Conservation (phyloP, 2,797 vertebrate genomes). For the Australoheros facetus region DNA sequence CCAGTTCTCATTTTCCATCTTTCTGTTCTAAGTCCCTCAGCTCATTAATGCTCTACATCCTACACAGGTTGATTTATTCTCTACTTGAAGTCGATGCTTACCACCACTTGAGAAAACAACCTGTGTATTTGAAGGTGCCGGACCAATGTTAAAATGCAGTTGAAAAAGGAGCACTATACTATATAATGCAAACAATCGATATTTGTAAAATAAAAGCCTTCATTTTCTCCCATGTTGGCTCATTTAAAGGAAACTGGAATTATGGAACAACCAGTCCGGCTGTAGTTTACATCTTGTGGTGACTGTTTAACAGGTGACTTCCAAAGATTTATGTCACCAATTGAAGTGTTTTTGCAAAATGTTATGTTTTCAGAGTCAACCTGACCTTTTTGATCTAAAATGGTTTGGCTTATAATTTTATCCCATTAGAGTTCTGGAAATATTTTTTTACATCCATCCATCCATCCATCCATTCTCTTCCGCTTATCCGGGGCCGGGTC, state of each 20-base stretch:
- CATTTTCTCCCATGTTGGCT: neutral
- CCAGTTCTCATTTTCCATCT: constrained; percentile 64
- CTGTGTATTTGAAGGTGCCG: constrained; percentile 13
- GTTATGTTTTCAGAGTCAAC: no score
- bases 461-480: no score
- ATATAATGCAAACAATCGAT: neutral
- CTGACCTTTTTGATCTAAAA: neutral
- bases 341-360: no score
- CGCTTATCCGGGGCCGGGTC: no score
- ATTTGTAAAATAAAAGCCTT: neutral
- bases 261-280: neutral
- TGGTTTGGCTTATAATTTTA: neutral
- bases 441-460: neutral
- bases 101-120: constrained; percentile 24
- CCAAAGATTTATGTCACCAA: no score
- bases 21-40: constrained; percentile 62
- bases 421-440: neutral
- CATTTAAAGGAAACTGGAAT: neutral
- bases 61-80: constrained; percentile 47
- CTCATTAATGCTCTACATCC: constrained; percentile 55
- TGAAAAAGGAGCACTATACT: neutral
- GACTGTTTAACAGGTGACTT: no score
- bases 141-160: constrained; percentile 11
- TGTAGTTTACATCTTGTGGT: neutral
- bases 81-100: constrained; percentile 20